Evolutionary conservation across 2,113 vertebrate species (phyloP), one percentile per base, ranked within the genome.

Genomic region (Saccopteryx leptura): DNA sequence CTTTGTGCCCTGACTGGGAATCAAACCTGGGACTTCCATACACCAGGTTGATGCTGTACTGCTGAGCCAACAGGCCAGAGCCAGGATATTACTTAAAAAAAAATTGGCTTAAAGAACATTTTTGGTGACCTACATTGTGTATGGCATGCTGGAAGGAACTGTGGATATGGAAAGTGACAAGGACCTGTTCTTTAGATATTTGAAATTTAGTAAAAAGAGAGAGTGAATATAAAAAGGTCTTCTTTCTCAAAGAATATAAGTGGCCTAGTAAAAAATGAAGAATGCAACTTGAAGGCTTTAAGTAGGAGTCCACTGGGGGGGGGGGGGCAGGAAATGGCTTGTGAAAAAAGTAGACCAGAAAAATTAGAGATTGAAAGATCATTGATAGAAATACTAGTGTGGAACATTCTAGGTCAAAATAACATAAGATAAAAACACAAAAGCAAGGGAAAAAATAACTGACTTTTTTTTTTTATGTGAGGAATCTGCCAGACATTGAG

Each of bases 161-260:
- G 1, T 75, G 75, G n/a, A 96, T 84, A 61, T 90, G 28, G 26
- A 50, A 96, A 93, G 61, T 65, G 19, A 92, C 84, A 48, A 90
- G 21, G 21, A 33, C 4, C 23, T 78, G 3, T 33, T 48, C 19
- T 86, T 21, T 90, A 90, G 11, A 83, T 71, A 52, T 60, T 88
- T 80, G 80, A 92, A 86, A 84, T 71, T n/a, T 65, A 74, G 4
- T 79, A 63, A 96, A 89, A 50, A 84, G 17, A 75, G 17, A 79
- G 1, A 2, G 17, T 76, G 9, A 85, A 56, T 81, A 52, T 15
- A 90, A 12, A 0, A 85, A 84, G 23, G 52, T 31, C 1, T 94
- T 85, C 58, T 66, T 48, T 69, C 58, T 39, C 1, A 60, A 63
- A 69, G 46, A 50, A 58, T 81, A 19, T 74, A 84, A 80, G 1